phyloP scores from a whole-genome alignment of 1,140 invertebrate genomes.

The Trichomalopsis sarcophagae region DNA sequence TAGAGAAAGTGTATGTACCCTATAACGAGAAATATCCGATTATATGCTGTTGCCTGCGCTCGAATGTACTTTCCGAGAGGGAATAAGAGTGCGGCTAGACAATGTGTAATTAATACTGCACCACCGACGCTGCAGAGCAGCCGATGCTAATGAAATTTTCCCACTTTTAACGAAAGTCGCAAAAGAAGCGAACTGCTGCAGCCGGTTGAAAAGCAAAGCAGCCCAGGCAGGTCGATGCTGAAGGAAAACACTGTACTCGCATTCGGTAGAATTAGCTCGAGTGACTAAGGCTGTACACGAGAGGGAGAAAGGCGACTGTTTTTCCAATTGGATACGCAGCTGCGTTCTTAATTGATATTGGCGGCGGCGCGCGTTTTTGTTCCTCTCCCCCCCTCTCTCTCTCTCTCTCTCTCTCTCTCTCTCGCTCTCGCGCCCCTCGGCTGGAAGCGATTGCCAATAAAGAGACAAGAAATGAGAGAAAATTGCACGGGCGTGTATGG shows the following conservation, averaged over 20 bases:
- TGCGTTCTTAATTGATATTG: constrained; percentile 44
- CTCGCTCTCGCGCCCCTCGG: neutral
- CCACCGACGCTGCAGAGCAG: too few species aligned
- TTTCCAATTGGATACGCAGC: constrained; percentile 35
- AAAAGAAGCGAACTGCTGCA: neutral
- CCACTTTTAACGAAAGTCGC: neutral
- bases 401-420: neutral
- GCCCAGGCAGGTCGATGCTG: neutral
- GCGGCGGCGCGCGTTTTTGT: constrained; percentile 23
- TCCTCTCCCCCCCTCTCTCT: neutral
- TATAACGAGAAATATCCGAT: too few species aligned
- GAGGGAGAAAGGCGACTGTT: constrained; percentile 23
- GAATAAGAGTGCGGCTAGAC: too few species aligned
- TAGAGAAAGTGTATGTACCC: too few species aligned
- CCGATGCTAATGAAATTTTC: neutral
- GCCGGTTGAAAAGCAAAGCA: neutral
- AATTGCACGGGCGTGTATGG: constrained; percentile 8
- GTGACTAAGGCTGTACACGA: neutral
- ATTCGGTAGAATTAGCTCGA: constrained; percentile 15
- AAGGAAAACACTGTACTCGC: constrained; percentile 14
- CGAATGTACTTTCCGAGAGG: too few species aligned
- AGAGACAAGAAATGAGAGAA: constrained; percentile 41
- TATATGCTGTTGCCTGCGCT: too few species aligned
- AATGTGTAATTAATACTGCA: too few species aligned
- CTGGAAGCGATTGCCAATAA: constrained; percentile 40